phyloP scores from a whole-genome alignment of 53 echinoderm and acorn worm species.

The Echinarachnius parma region DNA sequence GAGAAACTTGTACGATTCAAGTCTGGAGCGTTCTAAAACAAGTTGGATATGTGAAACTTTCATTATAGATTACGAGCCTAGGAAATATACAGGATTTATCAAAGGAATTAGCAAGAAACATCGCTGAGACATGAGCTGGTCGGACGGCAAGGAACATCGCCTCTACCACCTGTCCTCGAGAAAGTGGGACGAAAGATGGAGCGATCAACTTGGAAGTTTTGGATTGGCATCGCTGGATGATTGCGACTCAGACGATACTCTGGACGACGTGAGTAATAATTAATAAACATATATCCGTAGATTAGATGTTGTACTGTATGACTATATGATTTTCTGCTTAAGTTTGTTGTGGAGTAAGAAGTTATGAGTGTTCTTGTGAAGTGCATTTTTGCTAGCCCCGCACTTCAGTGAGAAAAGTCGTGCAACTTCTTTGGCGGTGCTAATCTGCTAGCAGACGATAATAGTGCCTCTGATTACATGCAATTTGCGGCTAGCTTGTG shows the following conservation, averaged over 20 bases:
- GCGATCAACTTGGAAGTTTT: slow-evolving; percentile 40
- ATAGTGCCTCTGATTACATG: too few relatives aligned
- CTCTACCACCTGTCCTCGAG: slow-evolving; percentile 39
- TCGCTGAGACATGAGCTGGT: slow-evolving; percentile 37
- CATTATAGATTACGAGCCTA: too few relatives aligned
- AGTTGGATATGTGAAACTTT: too few relatives aligned
- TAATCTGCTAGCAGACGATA: too few relatives aligned
- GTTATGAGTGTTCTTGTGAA: background rate
- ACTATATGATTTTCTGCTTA: background rate
- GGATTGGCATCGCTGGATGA: slow-evolving; percentile 30
- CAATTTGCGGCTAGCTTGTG: too few relatives aligned
- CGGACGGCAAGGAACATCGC: slow-evolving; percentile 35
- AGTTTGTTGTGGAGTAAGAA: background rate
- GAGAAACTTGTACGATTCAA: too few relatives aligned
- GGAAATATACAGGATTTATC: too few relatives aligned
- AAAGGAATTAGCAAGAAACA: too few relatives aligned
- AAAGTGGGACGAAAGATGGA: slow-evolving; percentile 41
- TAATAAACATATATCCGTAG: background rate
- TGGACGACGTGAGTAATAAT: background rate
- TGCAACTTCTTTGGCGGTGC: background rate
- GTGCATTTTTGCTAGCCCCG: background rate
- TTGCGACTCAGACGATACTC: slow-evolving; percentile 15
- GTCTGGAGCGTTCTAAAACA: too few relatives aligned
- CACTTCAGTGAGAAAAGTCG: background rate
- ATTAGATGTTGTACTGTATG: background rate